phyloP scores from a whole-genome alignment of 35 echinoderm and acorn worm species.

The Ptychodera flava region DNA sequence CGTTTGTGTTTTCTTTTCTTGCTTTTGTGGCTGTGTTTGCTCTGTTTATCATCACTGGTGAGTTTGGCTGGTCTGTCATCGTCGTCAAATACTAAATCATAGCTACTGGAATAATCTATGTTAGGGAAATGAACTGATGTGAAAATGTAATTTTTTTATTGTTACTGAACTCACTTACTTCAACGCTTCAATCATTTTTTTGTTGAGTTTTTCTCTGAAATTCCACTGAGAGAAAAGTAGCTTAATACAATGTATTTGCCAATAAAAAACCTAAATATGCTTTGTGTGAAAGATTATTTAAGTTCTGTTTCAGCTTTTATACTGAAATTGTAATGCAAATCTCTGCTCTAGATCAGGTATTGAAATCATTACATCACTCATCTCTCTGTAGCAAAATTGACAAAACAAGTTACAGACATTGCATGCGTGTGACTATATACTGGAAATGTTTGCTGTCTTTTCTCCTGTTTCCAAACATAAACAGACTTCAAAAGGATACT shows the following conservation, averaged over 20 bases:
- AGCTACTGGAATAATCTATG: not conserved
- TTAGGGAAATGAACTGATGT: not conserved
- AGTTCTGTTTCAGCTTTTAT: not conserved
- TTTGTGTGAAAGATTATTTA: not conserved
- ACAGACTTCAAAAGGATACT: not conserved
- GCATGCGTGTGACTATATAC: not conserved
- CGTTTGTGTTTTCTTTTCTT: not conserved
- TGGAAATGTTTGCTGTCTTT: not conserved
- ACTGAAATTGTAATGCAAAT: not conserved
- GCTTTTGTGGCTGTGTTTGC: not conserved
- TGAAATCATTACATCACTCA: not conserved
- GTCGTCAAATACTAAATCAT: not conserved
- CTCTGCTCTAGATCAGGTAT: not conserved
- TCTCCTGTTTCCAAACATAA: not conserved
- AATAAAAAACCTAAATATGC: too few species aligned
- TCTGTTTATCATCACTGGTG: too few species aligned
- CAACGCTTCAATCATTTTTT: not conserved
- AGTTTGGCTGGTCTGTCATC: not conserved
- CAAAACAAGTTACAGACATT: not conserved
- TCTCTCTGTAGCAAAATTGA: too few species aligned
- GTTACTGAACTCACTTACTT: too few species aligned
- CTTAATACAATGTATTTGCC: not conserved
- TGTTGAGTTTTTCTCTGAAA: not conserved
- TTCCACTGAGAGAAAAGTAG: not conserved
- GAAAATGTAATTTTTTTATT: too few species aligned